Base-by-base conservation (phyloP, 2,113 vertebrate genomes). In the Catharus minimus region DNA sequence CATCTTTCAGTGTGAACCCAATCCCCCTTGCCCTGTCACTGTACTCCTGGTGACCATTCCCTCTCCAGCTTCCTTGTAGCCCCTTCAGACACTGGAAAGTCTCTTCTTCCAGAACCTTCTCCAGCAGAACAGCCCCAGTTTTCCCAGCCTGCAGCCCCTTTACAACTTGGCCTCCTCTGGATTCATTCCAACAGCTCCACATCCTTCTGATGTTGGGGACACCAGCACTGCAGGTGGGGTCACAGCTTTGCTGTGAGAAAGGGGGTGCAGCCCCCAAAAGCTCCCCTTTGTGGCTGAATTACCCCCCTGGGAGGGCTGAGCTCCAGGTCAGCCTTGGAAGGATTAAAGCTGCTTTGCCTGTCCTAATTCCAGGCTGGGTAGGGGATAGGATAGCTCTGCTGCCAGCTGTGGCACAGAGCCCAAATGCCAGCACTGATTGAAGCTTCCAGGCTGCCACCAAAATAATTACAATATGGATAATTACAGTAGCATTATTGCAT, bases 331-430 rank as follows among this genome's bases (percentile, higher is more conserved):
- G 80, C 52, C 76, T 62, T 7, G 44, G 53, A 21, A 68, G 73
- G 86, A 75, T 94, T 90, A 81, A 74, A 75, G 69, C 73, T 71
- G 65, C 88, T 93, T 50, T 86, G 73, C 15, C 61, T 88, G 93
- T 91, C 92, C 95, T 90, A 32, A 18, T 88, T 88, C 24, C 75
- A 62, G 56, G 55, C 82, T 0, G 6, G 5, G n/a, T 36, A 65
- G 73, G 86, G 76, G 83, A 8, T 66, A 76, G 73, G 83, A 8
- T 66, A 76, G 73, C 65, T 64, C 16, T 60, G 80, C 93, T 81
- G 92, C 57, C 68, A 38, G 77, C 76, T 47, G 15, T 80, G 81
- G 86, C 88, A 22, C 66, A 16, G 53, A 39, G 83, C 86, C 90
- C 33, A 33, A n/a, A 56, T 30, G 44, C 60, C 33, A 39, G 64